A percentile compares a stretch with the other conserved stretches of the same genome.
These are phyloP conservation scores for Tyrannus savana DNA, from an alignment of 2,113 vertebrate species.

Conservation along the genomic window DNA sequence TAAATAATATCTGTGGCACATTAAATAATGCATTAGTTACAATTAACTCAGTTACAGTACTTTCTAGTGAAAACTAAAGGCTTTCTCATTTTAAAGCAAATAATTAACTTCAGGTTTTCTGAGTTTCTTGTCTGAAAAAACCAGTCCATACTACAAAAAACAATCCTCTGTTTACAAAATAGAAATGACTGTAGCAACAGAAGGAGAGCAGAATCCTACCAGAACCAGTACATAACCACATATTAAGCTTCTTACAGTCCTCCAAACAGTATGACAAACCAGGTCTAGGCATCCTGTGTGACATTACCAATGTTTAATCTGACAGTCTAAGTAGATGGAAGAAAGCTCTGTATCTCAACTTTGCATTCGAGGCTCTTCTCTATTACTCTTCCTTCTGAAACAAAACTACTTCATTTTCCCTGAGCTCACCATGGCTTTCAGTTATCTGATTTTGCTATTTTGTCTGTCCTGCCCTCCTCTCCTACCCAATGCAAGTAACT, in stretches of 20 bases:
- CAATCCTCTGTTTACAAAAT: not conserved
- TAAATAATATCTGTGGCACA: not conserved
- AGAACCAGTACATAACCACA: not conserved
- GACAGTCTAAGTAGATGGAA: not conserved
- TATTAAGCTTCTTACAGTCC: not conserved
- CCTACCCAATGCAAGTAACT: not conserved
- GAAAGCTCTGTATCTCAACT: not conserved
- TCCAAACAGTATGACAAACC: not conserved
- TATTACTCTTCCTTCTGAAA: not conserved
- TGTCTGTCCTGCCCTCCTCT: not conserved
- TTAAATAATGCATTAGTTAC: not conserved
- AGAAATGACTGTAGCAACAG: not conserved
- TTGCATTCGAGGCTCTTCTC: not conserved
- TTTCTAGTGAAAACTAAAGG: not conserved
- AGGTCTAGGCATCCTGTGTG: not conserved
- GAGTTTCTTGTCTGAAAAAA: not conserved
- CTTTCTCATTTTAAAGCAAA: not conserved
- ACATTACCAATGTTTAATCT: not conserved
- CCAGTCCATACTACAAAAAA: not conserved
- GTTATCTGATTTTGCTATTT: not conserved
- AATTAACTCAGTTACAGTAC: not conserved
- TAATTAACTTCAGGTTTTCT: not conserved
- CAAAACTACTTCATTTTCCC: not conserved
- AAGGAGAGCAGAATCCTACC: not conserved
- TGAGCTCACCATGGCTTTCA: not conserved